Base-by-base conservation (phyloP, 2,113 vertebrate genomes). In the Corythornis vintsioides region DNA sequence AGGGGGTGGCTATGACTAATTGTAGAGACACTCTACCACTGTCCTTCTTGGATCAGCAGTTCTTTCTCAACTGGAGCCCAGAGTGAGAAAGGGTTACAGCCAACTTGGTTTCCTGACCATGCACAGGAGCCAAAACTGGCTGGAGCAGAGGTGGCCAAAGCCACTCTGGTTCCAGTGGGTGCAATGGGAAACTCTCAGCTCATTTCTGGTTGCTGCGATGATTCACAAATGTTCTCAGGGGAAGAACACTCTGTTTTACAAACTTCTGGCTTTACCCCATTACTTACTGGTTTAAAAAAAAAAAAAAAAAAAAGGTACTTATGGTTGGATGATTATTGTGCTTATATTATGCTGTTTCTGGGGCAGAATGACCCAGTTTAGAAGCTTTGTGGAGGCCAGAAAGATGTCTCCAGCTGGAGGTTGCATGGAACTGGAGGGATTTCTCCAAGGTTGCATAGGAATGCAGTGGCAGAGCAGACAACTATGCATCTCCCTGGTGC, bases 61-160 rank as follows among this genome's bases (percentile, higher is more conserved):
- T 40, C 56, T 18, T 91, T 82, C 69, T 78, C 77, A 47, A 26
- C 18, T 2, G 10, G 75, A 88, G 60, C 40, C 35, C 5, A 6
- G 66, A 42, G 57, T 0, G 0, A 96, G 73, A 57, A 77, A 70
- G 1, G 2, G 18, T 71, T 84, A 69, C 10, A 18, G 93, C 94
- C 94, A 92, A 80, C 60, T 9, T 22, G 55, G 63, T 86, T 97
- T 97, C 91, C 95, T 96, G 91, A 91, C 57, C 43, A 65, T 29
- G 42, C n/a, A 67, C 5, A 25, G 40, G 13, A 74, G 72, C 78
- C 90, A 96, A 83, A 75, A 77, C 28, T 14, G 20, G 21, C 65
- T 65, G 67, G 52, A 77, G 20, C 9, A 1, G 48, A 67, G 88
- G 84, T 85, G 40, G 81, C 77, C 71, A 86, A 70, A 81, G 70